Percentiles rank a stretch among this genome's conserved stretches.
Conservation (phyloP, 1,140 invertebrate genomes). For the Conus betulinus region DNA sequence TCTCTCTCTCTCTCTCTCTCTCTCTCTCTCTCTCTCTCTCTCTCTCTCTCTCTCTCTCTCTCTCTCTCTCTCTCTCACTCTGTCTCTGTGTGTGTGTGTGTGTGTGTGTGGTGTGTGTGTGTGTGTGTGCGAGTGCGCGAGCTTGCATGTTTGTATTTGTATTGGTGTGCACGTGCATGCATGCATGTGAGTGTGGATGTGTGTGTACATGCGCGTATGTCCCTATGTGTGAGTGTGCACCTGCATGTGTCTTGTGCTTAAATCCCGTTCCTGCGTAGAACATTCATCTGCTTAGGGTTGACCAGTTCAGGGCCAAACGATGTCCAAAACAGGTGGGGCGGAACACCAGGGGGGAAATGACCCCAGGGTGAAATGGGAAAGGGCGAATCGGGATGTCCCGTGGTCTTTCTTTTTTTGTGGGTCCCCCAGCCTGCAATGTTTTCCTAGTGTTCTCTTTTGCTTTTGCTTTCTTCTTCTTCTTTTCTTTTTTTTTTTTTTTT, state of each 20-base stretch:
- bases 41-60: too few species aligned
- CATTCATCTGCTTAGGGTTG: too few species aligned
- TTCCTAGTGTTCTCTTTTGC: not conserved
- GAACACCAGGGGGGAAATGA: too few species aligned
- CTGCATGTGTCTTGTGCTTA: not conserved
- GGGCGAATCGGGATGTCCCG: too few species aligned
- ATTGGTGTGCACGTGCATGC: not conserved
- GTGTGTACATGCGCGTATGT: not conserved
- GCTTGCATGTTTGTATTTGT: not conserved
- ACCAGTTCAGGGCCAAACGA: too few species aligned
- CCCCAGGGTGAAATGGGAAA: too few species aligned
- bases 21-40: too few species aligned
- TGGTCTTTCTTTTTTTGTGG: too few species aligned
- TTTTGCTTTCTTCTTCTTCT: not conserved
- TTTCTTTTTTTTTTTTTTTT: not conserved
- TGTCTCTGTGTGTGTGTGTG: not conserved
- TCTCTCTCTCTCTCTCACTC: too few species aligned
- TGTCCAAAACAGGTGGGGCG: too few species aligned
- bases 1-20: too few species aligned
- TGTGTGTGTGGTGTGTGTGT: not conserved
- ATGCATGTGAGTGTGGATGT: not conserved
- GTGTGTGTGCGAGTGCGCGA: not conserved
- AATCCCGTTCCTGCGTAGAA: too few species aligned
- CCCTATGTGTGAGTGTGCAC: not conserved
- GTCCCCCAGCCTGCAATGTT: not conserved